phyloP scores from a whole-genome alignment of 2,888 invertebrate genomes.

The Drosophila mercatorum region DNA sequence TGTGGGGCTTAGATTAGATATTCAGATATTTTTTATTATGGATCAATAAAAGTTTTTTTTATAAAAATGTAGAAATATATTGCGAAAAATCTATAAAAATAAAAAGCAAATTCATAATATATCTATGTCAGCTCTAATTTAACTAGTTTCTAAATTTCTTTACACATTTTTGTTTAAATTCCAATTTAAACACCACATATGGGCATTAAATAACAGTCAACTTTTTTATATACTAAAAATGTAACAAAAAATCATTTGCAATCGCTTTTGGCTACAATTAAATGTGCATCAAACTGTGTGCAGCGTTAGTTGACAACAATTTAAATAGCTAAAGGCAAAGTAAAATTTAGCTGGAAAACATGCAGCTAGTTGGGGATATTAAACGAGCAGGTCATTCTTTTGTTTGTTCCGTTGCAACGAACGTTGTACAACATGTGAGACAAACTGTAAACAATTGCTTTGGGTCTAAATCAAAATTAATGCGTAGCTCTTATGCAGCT shows the following conservation, averaged over 20 bases:
- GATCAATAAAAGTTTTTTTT: too few species aligned
- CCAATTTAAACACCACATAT: not conserved
- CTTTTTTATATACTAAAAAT: not conserved
- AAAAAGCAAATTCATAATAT: too few species aligned
- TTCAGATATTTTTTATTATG: too few species aligned
- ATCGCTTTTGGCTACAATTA: slow-evolving; percentile 2
- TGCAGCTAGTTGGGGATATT: slow-evolving; percentile 13
- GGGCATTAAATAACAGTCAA: not conserved
- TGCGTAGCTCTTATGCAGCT: slow-evolving; percentile 34
- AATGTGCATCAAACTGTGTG: not conserved
- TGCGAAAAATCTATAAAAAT: too few species aligned
- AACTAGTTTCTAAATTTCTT: not conserved
- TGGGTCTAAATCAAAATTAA: slow-evolving; percentile 48
- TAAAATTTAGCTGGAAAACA: slow-evolving; percentile 19
- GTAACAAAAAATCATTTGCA: not conserved
- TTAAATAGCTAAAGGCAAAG: slow-evolving; percentile 4
- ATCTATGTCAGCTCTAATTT: not conserved
- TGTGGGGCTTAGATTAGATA: not conserved
- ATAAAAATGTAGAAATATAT: too few species aligned
- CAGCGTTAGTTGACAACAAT: slow-evolving; percentile 7
- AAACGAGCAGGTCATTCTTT: slow-evolving; percentile 11
- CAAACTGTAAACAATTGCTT: slow-evolving; percentile 45
- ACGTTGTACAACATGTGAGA: slow-evolving; percentile 23
- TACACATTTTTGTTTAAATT: not conserved
- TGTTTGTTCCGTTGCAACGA: not conserved